Percentiles rank a stretch among this genome's conserved stretches.
Evolutionary conservation across 2,113 vertebrate genomes (phyloP).

Genomic region (Pseudolaguvia tuberculata): DNA sequence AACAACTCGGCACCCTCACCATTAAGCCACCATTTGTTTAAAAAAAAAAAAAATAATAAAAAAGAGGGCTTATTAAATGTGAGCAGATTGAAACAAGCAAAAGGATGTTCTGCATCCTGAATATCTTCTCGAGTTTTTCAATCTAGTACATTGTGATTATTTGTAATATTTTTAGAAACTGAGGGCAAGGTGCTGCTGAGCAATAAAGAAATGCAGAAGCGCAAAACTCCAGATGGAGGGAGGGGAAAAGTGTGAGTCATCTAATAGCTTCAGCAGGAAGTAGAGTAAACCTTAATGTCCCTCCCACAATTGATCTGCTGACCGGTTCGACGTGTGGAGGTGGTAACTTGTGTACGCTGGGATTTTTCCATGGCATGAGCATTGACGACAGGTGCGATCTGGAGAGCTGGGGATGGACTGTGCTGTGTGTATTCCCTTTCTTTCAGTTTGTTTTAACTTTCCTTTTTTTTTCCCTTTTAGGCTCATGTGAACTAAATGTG

Average conservation of each 20-base stretch:
- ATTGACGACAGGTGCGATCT: slow-evolving; percentile 56
- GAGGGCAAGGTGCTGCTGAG: neutral
- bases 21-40: too few species aligned
- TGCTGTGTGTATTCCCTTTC: slow-evolving; percentile 62
- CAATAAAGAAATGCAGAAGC: neutral
- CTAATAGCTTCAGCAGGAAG: slow-evolving; percentile 55
- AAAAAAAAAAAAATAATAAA: too few species aligned
- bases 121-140: neutral
- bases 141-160: neutral
- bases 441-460: neutral
- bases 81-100: neutral
- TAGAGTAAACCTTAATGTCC: slow-evolving; percentile 30
- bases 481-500: neutral
- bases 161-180: neutral
- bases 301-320: slow-evolving; percentile 15
- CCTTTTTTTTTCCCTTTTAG: neutral
- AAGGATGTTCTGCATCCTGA: neutral
- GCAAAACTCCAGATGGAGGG: slow-evolving; percentile 19
- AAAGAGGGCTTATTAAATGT: too few species aligned
- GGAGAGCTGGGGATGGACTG: slow-evolving; percentile 68
- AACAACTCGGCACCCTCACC: too few species aligned
- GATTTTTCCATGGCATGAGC: slow-evolving; percentile 49
- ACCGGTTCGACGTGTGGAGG: neutral
- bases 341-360: slow-evolving; percentile 20
- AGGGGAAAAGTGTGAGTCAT: slow-evolving; percentile 15